These are phyloP conservation scores for Protobothrops mucrosquamatus DNA, from an alignment of 2,113 vertebrate genomes.

Conservation along the genomic window DNA sequence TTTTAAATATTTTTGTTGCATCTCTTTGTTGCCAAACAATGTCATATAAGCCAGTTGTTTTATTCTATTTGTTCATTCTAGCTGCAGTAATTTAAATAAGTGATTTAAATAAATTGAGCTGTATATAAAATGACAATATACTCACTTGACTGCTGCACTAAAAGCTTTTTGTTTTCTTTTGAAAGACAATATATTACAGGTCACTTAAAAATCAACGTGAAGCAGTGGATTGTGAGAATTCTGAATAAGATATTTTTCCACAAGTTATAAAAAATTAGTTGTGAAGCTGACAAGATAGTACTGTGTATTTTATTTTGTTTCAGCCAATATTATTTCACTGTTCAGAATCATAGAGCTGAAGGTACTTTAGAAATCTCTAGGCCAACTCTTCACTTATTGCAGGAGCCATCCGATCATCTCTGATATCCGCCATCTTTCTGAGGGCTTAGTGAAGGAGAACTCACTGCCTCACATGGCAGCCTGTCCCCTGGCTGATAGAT, in stretches of 20 bases:
- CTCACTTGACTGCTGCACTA: neutral
- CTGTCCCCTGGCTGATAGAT: neutral
- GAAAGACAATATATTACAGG: neutral
- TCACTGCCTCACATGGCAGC: neutral
- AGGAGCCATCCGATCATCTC: neutral
- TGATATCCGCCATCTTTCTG: neutral
- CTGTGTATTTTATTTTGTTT: neutral
- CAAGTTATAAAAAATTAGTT: neutral
- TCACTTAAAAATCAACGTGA: neutral
- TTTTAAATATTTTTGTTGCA: conserved; percentile 4
- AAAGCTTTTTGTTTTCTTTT: neutral
- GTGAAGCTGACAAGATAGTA: neutral
- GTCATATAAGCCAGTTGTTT: conserved; percentile 25
- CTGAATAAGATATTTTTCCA: neutral
- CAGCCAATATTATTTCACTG: neutral
- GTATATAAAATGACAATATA: neutral
- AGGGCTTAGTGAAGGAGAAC: neutral
- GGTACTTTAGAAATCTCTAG: neutral
- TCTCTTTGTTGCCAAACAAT: neutral
- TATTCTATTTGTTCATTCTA: conserved; percentile 4
- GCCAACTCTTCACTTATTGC: neutral
- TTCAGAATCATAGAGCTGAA: neutral
- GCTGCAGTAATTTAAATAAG: neutral
- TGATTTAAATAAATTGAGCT: neutral
- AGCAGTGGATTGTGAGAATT: neutral